Base-by-base conservation (phyloP, 2,888 invertebrate genomes). In the Drosophila planitibia region DNA sequence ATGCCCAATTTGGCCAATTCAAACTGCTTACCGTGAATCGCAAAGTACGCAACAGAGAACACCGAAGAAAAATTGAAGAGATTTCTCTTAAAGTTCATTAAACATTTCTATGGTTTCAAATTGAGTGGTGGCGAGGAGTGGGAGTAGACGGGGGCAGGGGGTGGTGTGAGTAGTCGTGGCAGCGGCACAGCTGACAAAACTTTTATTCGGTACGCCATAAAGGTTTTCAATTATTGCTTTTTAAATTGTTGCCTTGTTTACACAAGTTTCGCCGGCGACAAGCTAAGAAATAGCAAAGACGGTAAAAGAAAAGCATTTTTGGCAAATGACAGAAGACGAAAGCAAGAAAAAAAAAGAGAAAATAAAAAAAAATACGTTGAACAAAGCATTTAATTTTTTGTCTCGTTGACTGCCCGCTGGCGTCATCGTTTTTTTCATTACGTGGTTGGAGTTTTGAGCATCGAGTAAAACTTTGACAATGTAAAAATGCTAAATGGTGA, bases 171-270 rank as follows among this genome's bases (percentile, higher is more conserved):
- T 30, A n/a, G 57, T 30, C 58, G 79, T 79, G 81, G 85, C 68
- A 82, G 39, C 70, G 44, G 61, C 69, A 66, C 79, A 79, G 83
- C 81, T 74, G 82, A 76, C 70, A 62, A 82, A 85, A 70, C 68
- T 80, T 85, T 76, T 79, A 60, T 83, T 83, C 58, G 69, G 59
- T 49, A 76, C 79, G 82, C 75, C 73, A 89, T 74, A 84, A 84
- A 75, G 81, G 85, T 85, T 86, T 87, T 85, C 81, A 79, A 83
- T 83, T 89, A 78, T 79, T 89, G 81, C 79, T 79, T 81, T 79
- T 76, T 70, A 86, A 86, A 85, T 81, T 83, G 76, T 86, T 76
- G 71, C 70, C 70, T 68, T 89, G 85, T 76, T 85, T 83, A 81
- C 81, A 83, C 76, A 85, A 79, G 83, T 74, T 82, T 74, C 63